Evolutionary conservation across 2,113 vertebrate species (phyloP).

Genomic region (Plecturocebus donacophilus): DNA sequence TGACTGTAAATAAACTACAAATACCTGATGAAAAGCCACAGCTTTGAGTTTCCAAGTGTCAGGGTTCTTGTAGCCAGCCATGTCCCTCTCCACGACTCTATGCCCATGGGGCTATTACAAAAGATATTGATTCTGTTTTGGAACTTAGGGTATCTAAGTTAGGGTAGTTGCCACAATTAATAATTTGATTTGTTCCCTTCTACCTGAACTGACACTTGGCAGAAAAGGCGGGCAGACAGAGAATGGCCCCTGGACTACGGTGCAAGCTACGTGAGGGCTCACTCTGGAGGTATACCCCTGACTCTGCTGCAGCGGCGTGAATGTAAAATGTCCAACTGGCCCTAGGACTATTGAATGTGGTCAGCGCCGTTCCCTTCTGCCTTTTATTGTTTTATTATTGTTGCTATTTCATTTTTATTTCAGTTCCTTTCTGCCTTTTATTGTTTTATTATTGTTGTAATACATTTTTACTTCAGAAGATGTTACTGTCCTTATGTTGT

Average conservation of each 20-base stretch:
- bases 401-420: not conserved
- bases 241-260: not conserved
- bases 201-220: not conserved
- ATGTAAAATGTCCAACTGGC: not conserved
- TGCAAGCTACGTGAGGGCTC: not conserved
- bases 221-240: not conserved
- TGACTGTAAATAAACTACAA: not conserved
- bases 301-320: not conserved
- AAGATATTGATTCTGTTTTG: not conserved
- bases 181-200: not conserved
- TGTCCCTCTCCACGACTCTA: not conserved
- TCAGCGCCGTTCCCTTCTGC: not conserved
- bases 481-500: not conserved
- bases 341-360: accelerated
- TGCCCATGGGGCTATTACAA: not conserved
- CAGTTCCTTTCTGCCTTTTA: not conserved
- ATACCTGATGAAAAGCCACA: not conserved
- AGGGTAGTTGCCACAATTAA: not conserved
- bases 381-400: not conserved
- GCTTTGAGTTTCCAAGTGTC: not conserved
- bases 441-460: not conserved
- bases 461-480: not conserved
- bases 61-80: not conserved
- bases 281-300: not conserved
- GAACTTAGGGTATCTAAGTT: not conserved